Conservation (phyloP, 2,888 invertebrate species). For the Stenoptilia bipunctidactyla region DNA sequence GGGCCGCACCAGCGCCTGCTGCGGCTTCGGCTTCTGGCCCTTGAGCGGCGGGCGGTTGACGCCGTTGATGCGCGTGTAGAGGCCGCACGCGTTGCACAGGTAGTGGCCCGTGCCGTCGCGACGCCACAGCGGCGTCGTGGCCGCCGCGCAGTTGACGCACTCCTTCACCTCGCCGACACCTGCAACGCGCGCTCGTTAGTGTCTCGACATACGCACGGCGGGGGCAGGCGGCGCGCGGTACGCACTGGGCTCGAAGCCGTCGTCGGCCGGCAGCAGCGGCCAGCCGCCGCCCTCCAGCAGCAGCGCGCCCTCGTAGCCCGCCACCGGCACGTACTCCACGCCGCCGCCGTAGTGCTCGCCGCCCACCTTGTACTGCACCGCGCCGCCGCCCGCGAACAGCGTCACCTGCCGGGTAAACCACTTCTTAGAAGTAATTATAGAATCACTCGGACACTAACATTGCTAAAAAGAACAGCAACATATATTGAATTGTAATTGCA, state of each 20-base stretch:
- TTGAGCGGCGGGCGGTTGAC: conserved; percentile 81
- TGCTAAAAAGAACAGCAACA: too few relatives aligned
- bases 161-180: conserved; percentile 77
- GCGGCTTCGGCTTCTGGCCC: conserved; percentile 75
- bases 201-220: neutral
- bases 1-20: conserved; percentile 59
- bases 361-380: conserved; percentile 70
- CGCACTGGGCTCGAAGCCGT: conserved; percentile 61
- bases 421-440: neutral
- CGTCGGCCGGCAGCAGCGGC: conserved; percentile 53
- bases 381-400: conserved; percentile 62
- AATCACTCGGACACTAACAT: neutral
- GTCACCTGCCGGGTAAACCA: conserved; percentile 62
- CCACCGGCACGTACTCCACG: conserved; percentile 57
- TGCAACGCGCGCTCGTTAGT: conserved; percentile 28
- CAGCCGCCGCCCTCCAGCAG: conserved; percentile 63
- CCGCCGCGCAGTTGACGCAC: conserved; percentile 96
- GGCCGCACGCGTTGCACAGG: conserved; percentile 99
- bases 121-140: conserved; percentile 95
- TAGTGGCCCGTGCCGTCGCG: conserved; percentile 99
- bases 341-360: conserved; percentile 52
- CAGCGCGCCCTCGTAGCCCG: conserved; percentile 58
- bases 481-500: too few relatives aligned
- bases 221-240: conserved; percentile 7
- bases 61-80: conserved; percentile 82